Percentiles rank a stretch among this genome's conserved stretches.
These are phyloP conservation scores for Nasonia giraulti DNA, from an alignment of 1,140 invertebrate species.

Conservation along the genomic window DNA sequence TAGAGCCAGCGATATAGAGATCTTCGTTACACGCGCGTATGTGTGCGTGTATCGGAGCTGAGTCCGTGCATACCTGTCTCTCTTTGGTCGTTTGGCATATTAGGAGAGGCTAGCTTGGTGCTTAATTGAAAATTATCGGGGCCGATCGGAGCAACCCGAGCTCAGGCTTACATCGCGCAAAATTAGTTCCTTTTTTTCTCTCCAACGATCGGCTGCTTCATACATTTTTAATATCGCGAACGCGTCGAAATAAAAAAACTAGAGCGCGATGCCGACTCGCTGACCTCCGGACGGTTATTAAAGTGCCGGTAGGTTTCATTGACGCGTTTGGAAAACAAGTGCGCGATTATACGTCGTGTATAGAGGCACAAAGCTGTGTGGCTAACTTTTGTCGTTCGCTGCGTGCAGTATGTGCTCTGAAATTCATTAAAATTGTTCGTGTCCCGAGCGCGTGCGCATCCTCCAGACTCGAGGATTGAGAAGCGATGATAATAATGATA, in stretches of 20 bases:
- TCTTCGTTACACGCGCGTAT: background rate
- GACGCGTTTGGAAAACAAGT: background rate
- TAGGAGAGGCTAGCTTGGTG: background rate
- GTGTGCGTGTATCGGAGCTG: background rate
- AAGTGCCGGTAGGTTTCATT: background rate
- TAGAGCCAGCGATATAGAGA: background rate
- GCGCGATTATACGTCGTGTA: too few species aligned
- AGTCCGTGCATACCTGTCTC: background rate
- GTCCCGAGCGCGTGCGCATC: background rate
- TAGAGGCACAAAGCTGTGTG: too few species aligned
- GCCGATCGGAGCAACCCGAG: background rate
- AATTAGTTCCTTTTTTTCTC: background rate
- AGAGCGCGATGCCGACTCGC: background rate
- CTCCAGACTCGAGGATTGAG: background rate
- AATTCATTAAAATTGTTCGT: too few species aligned
- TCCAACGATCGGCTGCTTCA: background rate
- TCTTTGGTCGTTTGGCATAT: background rate
- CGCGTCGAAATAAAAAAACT: background rate
- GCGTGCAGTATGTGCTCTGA: too few species aligned
- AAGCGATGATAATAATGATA: background rate
- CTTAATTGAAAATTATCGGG: constrained; percentile 40
- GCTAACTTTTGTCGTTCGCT: too few species aligned
- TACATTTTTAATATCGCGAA: background rate
- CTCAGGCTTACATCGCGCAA: background rate
- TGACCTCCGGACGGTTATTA: background rate